Base-by-base conservation (phyloP, 2,113 vertebrate species). In the Grantiella picta region DNA sequence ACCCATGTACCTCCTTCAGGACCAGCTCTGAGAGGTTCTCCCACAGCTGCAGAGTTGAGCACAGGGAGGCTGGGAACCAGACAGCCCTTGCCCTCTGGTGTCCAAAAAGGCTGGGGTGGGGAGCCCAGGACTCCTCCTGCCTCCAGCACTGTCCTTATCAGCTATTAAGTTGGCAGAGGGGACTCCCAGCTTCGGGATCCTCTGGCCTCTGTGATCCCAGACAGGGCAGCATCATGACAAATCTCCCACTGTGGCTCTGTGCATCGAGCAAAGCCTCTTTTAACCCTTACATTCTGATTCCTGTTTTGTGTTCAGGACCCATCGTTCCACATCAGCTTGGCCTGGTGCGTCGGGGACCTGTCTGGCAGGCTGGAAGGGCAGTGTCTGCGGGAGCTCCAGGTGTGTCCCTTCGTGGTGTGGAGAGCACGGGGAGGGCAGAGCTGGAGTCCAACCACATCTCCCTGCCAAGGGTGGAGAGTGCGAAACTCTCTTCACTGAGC, bases 281-380 rank as follows among this genome's bases (percentile, higher is more conserved):
- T 28, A 50, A 6, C 49, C 38, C 27, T 59, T 27, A 12, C 4
- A 0, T 9, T 33, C 68, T 35, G 31, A 18, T 28, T 33, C 38
- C 18, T 77, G 28, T 42, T 69, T 87, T 94, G 53, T 64, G 38
- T 40, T 5, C 86, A 99, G 99, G 97, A 99, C 73, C 99, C 99
- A 0, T 99, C 99, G 0, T 99, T 99, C 97, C 99, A 99, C 4
- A 90, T 99, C 90, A 99, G 99, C 96, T 97, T 99, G 96, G 99
- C 99, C 87, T 99, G 99, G 99, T 99, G 99, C 27, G 98, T 99
- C 0, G 99, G 99, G 18, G 98, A 99, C 47, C 47, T 92, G 17
- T 95, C 94, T 5, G 96, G 65, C 56, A 94, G 94, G 72, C 94
- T 99, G 57, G 95, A 97, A 69, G 97, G 97, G 10, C 92, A 85